Conservation (phyloP, 2,888 invertebrate species). For the Halictus quadricinctus region DNA sequence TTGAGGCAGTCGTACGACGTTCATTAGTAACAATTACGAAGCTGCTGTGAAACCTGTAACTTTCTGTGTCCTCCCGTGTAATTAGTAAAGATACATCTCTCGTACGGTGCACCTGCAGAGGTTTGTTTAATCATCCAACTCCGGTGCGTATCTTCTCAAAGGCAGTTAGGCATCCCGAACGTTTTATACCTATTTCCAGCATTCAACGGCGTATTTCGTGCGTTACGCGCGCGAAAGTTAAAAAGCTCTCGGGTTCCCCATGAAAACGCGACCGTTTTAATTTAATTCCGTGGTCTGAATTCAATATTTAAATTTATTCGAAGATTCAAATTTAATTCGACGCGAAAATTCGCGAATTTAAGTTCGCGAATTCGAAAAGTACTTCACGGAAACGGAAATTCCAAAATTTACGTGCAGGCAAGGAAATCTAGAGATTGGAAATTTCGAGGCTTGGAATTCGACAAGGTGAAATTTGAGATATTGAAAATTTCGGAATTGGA, state of each 20-base stretch:
- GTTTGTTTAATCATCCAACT: constrained; percentile 55
- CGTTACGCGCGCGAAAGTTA: background rate
- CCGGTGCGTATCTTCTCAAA: constrained; percentile 17
- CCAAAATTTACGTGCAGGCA: background rate
- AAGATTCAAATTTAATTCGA: background rate
- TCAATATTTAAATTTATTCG: background rate
- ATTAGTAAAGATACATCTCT: constrained; percentile 46
- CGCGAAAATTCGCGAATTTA: background rate
- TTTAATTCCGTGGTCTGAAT: background rate
- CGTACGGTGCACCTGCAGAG: constrained; percentile 36
- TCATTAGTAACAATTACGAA: constrained; percentile 56
- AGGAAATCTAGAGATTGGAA: too few relatives aligned
- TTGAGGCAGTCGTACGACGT: constrained; percentile 42
- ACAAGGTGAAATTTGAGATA: background rate
- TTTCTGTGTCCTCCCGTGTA: constrained; percentile 49
- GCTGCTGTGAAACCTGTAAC: constrained; percentile 49
- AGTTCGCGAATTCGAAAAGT: background rate
- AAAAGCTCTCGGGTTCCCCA: background rate
- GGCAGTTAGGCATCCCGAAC: background rate
- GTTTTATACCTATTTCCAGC: background rate
- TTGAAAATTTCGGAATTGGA: background rate
- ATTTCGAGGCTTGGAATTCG: too few relatives aligned
- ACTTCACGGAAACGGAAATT: background rate
- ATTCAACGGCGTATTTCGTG: background rate
- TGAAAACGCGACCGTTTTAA: background rate